Evolutionary conservation across 2,113 vertebrate species (phyloP), one percentile per base, ranked within the genome.

Genomic region (Melanotaenia duboulayi): DNA sequence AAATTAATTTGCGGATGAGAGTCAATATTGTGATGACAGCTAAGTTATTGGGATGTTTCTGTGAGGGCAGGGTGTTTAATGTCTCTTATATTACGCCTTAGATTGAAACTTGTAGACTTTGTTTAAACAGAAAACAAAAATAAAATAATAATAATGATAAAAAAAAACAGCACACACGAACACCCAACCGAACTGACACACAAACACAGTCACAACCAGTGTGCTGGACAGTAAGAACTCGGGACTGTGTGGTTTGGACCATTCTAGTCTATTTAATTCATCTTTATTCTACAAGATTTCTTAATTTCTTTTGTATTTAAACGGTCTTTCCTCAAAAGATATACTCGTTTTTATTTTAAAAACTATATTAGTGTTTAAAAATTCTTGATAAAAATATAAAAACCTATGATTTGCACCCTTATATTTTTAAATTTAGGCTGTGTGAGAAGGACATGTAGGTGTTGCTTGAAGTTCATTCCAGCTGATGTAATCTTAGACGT

Each of bases 401-500:
- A 5, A 35, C 4, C 4, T 5, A 9, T 7, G 4, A 35, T 9
- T 5, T 35, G 32, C 32, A 35, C 8, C 3, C 7, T 35, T 35
- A 35, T 1, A 5, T 12, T 32, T 52, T 58, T 58, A 39, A 66
- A 65, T 56, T 65, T 23, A 55, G 50, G 44, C 48, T 55, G 77
- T 85, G 77, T 82, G 70, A 65, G 71, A 80, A 48, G 68, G 37
- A 76, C 60, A 63, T 24, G 89, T 85, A 74, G 84, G 84, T 66
- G 85, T 72, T 84, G 50, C 64, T 62, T 64, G 48, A 69, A 46
- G 64, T 72, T 74, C 72, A 50, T 54, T 39, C 22, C 56, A 22
- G 71, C 75, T 88, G 81, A 88, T 82, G 83, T 86, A 84, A 89
- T 71, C 49, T 20, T 61, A 23, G 24, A 64, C 54, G 85, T 82